Evolutionary conservation across 2,113 vertebrate species (phyloP).

Genomic region (Tachycineta bicolor): DNA sequence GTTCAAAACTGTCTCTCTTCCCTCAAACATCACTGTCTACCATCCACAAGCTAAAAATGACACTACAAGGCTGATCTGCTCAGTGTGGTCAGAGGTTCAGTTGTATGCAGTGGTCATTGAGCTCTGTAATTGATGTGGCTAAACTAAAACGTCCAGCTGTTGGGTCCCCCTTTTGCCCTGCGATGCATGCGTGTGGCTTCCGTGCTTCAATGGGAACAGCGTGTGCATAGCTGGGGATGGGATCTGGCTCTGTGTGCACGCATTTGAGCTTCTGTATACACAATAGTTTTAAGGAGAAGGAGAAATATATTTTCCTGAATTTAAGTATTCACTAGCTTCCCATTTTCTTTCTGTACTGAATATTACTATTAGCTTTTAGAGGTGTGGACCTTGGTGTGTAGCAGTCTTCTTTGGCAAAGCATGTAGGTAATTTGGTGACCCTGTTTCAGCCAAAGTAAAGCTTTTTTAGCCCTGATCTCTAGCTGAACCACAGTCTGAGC

Average conservation of each 20-base stretch:
- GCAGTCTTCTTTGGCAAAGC: not conserved
- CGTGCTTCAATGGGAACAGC: not conserved
- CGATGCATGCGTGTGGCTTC: conserved; percentile 7
- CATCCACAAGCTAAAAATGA: accelerated
- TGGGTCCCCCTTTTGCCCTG: not conserved
- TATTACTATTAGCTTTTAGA: not conserved
- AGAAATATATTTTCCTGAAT: not conserved
- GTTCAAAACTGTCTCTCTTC: not conserved
- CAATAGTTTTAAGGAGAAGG: not conserved
- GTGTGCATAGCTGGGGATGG: not conserved
- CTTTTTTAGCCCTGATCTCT: not conserved
- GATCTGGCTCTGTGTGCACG: not conserved
- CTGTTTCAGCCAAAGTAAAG: not conserved
- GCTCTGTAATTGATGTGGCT: conserved; percentile 28
- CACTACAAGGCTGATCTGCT: not conserved
- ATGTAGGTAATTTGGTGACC: not conserved
- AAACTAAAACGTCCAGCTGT: not conserved
- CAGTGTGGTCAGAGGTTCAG: not conserved
- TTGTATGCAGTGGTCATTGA: not conserved
- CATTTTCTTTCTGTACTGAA: not conserved
- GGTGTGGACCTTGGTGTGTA: not conserved
- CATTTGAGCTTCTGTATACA: not conserved
- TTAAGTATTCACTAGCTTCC: not conserved
- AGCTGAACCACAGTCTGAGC: not conserved
- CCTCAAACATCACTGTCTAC: not conserved